Percentiles rank a stretch among this genome's conserved stretches.
Conservation (phyloP, 2,113 vertebrate species). For the Aspidoscelis tigris region DNA sequence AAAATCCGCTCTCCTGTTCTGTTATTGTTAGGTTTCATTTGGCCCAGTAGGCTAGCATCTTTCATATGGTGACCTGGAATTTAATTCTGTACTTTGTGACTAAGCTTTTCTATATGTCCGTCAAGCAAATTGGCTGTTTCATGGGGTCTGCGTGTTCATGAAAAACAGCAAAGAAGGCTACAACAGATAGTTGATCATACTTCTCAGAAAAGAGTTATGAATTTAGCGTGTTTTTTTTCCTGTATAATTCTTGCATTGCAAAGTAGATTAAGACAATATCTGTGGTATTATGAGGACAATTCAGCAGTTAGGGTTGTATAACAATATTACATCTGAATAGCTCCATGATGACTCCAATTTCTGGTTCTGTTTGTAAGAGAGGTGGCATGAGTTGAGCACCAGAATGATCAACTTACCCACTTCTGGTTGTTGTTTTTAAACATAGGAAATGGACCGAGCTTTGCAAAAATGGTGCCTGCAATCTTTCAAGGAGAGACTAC, state of each 20-base stretch:
- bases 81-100: neutral
- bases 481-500: too few species aligned
- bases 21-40: constrained; percentile 10
- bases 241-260: neutral
- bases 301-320: too few species aligned
- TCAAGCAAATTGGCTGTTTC: neutral
- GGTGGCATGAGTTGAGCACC: too few species aligned
- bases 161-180: neutral
- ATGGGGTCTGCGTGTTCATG: neutral
- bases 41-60: constrained; percentile 5
- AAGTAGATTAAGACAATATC: neutral
- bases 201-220: neutral
- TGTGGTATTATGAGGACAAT: too few species aligned
- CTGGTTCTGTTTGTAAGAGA: neutral
- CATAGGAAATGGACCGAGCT: too few species aligned
- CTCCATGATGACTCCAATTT: neutral
- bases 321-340: neutral
- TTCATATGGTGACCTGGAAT: constrained; percentile 20
- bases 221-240: neutral
- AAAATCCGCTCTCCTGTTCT: constrained; percentile 20
- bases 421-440: too few species aligned
- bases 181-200: neutral
- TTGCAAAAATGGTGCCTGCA: too few species aligned
- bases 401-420: too few species aligned
- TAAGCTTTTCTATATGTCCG: neutral